Base-by-base conservation (phyloP, 2,113 vertebrate genomes). In the Stigmatopora nigra region DNA sequence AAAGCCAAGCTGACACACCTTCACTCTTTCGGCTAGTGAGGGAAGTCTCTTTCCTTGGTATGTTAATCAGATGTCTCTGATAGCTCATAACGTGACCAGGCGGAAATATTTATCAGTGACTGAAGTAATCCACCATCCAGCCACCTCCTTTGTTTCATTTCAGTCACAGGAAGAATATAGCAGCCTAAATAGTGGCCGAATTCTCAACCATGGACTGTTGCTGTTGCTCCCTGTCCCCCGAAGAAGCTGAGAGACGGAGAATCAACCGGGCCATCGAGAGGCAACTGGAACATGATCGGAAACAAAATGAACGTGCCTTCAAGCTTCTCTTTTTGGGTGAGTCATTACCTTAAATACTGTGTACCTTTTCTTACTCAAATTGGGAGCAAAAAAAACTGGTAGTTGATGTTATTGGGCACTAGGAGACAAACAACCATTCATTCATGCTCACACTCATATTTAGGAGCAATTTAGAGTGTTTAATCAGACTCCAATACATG, bases 301-400 rank as follows among this genome's bases (percentile, higher is more conserved):
- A 55, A 9, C 71, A 87, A 3, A 81, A 84, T 5, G 67, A 82
- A 1, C 70, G 83, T 11, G 90, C 94, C 69, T 57, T 93, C 46
- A 94, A 94, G 78, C 70, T 94, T 70, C 85, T 95, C 57, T 87
- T 94, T 22, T 78, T 94, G 75, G 93, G 94, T 95, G 86, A 93
- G 92, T 61, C 9, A 2, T 17, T 22, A 4, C 19, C 19, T 53
- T 53, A 5, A 56, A 56, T 13, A 2, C 6, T 1, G 11, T 12
- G 25, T 22, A 6, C n/a, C 7, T n/a, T n/a, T 49, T 48, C 16
- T 48, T 14, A 5, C 16, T 7, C 15, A 3, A 31, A 31, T 31
- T 31, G 25, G 25, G 25, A 31, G 25, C 3, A 31, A 31, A 31
- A 31, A 31, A 31, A 31, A 1, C 25, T 31, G 25, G 25, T 31